Conservation (phyloP, 2,888 invertebrate genomes). For the Pandemis cinnamomeana region DNA sequence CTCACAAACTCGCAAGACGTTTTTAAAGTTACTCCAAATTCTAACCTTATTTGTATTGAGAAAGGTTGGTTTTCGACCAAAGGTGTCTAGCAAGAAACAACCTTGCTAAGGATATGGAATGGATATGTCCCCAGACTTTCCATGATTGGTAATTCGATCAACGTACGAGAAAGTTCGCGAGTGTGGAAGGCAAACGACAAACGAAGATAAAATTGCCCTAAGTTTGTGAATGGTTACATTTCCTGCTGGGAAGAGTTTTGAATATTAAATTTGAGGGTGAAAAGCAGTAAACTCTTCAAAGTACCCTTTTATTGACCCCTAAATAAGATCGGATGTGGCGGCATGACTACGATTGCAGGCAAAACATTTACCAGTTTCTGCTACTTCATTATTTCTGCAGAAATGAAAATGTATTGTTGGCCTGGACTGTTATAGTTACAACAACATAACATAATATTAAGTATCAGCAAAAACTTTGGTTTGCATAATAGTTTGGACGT, state of each 20-base stretch:
- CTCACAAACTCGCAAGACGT: not conserved
- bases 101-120: not conserved
- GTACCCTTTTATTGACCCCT: not conserved
- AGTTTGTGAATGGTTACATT: conserved; percentile 15
- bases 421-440: not conserved
- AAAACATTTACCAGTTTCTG: not conserved
- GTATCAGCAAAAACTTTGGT: not conserved
- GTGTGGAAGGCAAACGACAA: conserved; percentile 14
- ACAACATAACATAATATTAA: not conserved
- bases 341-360: not conserved
- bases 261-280: conserved; percentile 1
- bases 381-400: not conserved
- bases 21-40: not conserved
- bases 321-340: not conserved
- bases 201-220: conserved; percentile 16
- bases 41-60: not conserved
- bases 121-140: conserved; percentile 52
- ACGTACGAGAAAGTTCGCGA: conserved; percentile 53
- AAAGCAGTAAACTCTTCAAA: not conserved
- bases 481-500: no score
- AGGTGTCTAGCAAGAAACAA: not conserved
- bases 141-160: conserved; percentile 65
- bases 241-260: conserved; percentile 13
- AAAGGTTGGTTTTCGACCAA: not conserved
- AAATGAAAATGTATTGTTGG: not conserved